A percentile compares a stretch with the other conserved stretches of the same genome.
Evolutionary conservation across 2,888 invertebrate species (phyloP).

Genomic region (Dendrolimus houi): DNA sequence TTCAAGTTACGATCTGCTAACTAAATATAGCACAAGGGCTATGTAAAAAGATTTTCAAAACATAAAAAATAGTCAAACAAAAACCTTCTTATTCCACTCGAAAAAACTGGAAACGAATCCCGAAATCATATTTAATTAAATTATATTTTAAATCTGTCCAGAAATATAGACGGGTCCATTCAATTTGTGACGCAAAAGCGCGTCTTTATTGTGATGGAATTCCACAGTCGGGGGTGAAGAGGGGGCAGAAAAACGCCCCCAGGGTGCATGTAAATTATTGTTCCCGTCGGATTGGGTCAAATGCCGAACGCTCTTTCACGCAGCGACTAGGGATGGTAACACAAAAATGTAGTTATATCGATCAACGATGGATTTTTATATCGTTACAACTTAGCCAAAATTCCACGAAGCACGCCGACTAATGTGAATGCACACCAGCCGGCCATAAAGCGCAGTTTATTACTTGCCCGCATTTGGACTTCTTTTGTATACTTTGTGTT

Average conservation of each 20-base stretch:
- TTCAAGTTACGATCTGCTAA: too few species aligned
- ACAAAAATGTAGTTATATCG: constrained; percentile 2
- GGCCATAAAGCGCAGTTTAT: too few species aligned
- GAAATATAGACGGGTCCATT: constrained; percentile 4
- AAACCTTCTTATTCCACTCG: not conserved
- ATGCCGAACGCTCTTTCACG: constrained; percentile 34
- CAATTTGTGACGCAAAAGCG: constrained; percentile 8
- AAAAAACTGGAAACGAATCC: not conserved
- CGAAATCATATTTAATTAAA: not conserved
- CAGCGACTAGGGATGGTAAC: constrained; percentile 19
- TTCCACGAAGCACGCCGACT: too few species aligned
- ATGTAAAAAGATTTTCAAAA: too few species aligned
- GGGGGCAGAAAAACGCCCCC: constrained; percentile 4
- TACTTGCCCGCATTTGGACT: too few species aligned
- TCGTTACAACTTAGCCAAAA: too few species aligned
- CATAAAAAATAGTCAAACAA: not conserved
- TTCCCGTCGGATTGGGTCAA: constrained; percentile 36
- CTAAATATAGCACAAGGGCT: too few species aligned
- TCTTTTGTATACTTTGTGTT: too few species aligned
- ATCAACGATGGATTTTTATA: constrained; percentile 2
- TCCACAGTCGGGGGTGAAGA: constrained; percentile 1
- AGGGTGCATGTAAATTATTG: constrained; percentile 40
- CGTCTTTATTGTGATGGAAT: constrained; percentile 12
- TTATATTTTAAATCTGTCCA: not conserved
- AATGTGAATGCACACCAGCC: too few species aligned